Evolutionary conservation across 2,888 invertebrate species (phyloP).

Genomic region (Molanna angustata): DNA sequence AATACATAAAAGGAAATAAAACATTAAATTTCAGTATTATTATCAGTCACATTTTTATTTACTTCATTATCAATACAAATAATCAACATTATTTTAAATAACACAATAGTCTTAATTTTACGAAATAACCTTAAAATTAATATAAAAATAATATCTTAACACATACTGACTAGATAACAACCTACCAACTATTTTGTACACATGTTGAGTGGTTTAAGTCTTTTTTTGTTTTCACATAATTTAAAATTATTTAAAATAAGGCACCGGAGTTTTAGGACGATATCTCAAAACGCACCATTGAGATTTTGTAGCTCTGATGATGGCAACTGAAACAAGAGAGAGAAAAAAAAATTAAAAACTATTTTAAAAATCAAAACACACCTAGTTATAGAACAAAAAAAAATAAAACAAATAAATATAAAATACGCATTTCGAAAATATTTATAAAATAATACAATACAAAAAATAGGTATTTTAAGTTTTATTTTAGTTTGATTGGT

Average conservation of each 20-base stretch:
- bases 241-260: too few species aligned
- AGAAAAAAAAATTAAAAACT: neutral
- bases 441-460: too few species aligned
- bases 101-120: too few species aligned
- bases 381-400: too few species aligned
- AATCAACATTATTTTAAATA: constrained; percentile 13
- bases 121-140: constrained; percentile 14
- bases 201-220: constrained; percentile 11
- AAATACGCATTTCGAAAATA: too few species aligned
- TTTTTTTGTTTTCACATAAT: neutral
- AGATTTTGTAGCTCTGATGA: neutral
- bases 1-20: too few species aligned
- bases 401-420: neutral
- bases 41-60: constrained; percentile 17
- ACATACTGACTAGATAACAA: constrained; percentile 33
- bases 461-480: too few species aligned
- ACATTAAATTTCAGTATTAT: too few species aligned
- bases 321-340: constrained; percentile 18
- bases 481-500: too few species aligned
- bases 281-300: constrained; percentile 1
- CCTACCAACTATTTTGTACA: constrained; percentile 32
- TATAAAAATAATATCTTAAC: constrained; percentile 25
- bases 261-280: constrained; percentile 23
- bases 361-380: neutral
- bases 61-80: constrained; percentile 8